Base-by-base conservation (phyloP, 2,113 vertebrate genomes). In the Catharus fuscescens region DNA sequence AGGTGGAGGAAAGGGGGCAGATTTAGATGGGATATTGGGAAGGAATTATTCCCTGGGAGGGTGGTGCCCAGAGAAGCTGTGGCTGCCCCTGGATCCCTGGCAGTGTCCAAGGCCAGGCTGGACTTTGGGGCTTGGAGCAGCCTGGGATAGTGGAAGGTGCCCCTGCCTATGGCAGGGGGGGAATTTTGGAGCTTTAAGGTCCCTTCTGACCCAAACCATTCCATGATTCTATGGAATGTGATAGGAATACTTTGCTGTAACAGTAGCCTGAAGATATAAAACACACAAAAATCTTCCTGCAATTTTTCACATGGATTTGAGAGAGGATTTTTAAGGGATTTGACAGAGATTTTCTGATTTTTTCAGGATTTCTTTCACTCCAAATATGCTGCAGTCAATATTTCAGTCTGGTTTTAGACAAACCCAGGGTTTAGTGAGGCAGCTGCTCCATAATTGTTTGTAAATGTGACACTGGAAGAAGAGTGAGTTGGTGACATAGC, bases 21-120 rank as follows among this genome's bases (percentile, higher is more conserved):
- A 21, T 32, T 45, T 45, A 18, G 26, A 10, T 60, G 73, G 38
- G 54, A 86, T 45, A 2, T 5, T 69, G 45, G 54, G 83, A 2
- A 52, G 18, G 31, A 76, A 76, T 60, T 28, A 3, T 36, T 52
- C 62, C 44, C 45, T 60, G 21, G 11, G 0, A 67, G 53, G 25
- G 45, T 81, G 54, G 14, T 57, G 44, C 42, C 66, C 82, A 66
- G 82, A 76, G 71, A 0, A 67, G 71, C 53, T 67, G 83, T 1
- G 83, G 62, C 62, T 86, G 61, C 44, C 53, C 53, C 53, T 60
- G 72, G 45, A 70, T 47, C 40, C 65, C 65, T 87, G 84, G 48
- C 0, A 54, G 24, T 71, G 67, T 0, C 47, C 65, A 79, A 54
- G 47, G 8, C 47, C 40, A 70, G 40, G 47, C 0, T 78, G 84